A percentile compares a stretch with the other conserved stretches of the same genome.
Evolutionary conservation across 2,797 vertebrate genomes (phyloP).

Genomic region (Columba guinea): DNA sequence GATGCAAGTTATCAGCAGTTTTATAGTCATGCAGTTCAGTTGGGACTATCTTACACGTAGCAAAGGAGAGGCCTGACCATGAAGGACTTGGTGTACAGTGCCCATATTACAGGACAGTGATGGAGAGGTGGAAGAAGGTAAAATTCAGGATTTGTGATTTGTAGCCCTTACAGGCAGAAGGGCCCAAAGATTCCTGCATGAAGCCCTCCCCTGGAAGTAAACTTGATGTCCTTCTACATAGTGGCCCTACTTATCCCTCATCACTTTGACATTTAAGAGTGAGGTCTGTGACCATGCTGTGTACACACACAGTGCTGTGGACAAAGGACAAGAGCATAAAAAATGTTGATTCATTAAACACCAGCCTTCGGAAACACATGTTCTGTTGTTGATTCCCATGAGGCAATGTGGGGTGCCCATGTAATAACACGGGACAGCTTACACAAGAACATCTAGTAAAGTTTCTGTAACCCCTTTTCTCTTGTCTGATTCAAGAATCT

Average conservation of each 20-base stretch:
- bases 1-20: neutral
- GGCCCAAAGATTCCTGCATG: neutral
- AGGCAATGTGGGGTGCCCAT: neutral
- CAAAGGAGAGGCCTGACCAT: neutral
- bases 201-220: neutral
- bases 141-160: neutral
- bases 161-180: neutral
- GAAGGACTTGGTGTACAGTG: neutral
- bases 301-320: accelerated
- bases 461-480: neutral
- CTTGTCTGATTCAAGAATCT: neutral
- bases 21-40: neutral
- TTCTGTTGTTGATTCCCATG: neutral
- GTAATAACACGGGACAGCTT: neutral
- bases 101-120: neutral
- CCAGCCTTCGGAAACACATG: accelerated
- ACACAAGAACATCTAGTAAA: neutral
- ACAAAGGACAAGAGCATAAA: neutral
- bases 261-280: neutral
- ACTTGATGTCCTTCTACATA: neutral
- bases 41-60: neutral
- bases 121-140: neutral
- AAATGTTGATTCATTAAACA: neutral
- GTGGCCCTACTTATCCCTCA: neutral
- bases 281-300: accelerated